These are phyloP conservation scores for Oithona nana DNA, from an alignment of 2,888 invertebrate genomes.

Conservation along the genomic window DNA sequence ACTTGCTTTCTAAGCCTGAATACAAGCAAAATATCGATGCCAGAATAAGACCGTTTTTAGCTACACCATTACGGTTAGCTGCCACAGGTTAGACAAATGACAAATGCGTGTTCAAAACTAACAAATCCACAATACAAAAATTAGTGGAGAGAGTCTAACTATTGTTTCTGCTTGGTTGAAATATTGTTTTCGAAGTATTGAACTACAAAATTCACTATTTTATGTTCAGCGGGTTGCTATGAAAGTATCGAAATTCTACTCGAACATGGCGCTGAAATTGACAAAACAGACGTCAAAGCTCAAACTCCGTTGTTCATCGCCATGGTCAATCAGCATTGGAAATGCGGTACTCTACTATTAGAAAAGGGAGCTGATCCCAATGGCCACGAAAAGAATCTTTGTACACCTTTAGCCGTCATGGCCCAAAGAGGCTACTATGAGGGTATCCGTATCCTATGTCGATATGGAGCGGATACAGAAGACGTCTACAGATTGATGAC, in stretches of 20 bases:
- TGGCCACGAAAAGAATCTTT: constrained; percentile 22
- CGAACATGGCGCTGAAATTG: constrained; percentile 21
- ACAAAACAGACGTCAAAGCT: constrained; percentile 23
- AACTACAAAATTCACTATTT: background rate
- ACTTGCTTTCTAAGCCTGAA: constrained; percentile 7
- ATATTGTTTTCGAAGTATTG: background rate
- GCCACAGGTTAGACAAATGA: constrained; percentile 15
- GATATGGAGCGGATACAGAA: constrained; percentile 18
- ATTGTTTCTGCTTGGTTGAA: too few species aligned
- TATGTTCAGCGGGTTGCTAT: constrained; percentile 21
- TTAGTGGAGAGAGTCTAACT: too few species aligned
- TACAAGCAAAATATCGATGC: background rate
- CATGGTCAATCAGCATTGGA: constrained; percentile 22
- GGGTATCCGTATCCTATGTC: constrained; percentile 19
- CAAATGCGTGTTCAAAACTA: too few species aligned
- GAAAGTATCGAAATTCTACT: constrained; percentile 21
- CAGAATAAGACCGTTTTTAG: constrained; percentile 9
- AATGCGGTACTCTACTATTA: constrained; percentile 21
- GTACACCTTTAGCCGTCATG: constrained; percentile 23
- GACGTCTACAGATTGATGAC: constrained; percentile 7
- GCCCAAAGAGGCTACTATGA: constrained; percentile 22
- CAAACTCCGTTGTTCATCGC: constrained; percentile 24
- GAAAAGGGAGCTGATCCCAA: constrained; percentile 23
- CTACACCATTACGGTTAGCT: constrained; percentile 18
- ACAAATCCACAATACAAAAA: too few species aligned